Evolutionary conservation across 2,888 invertebrate genomes (phyloP), one percentile per base, ranked within the genome.

Genomic region (Stenotaenia linearis): DNA sequence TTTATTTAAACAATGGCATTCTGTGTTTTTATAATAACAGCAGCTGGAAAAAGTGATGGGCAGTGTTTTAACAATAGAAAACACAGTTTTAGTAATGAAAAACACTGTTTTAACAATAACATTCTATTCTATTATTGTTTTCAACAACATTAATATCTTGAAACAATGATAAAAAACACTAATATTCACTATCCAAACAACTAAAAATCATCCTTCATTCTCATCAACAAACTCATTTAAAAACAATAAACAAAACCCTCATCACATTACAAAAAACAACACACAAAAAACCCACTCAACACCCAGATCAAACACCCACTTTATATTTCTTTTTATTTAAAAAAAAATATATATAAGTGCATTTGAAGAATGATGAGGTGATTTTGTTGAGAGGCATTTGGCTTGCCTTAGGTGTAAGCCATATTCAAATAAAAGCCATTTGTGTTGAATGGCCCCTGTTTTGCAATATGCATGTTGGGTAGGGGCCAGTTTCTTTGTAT

Each of bases 391-490:
- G 56, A 56, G 23, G 56, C 56, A 56, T 56, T 23, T 40, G 40
- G 56, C 56, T 56, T 56, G 56, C 56, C 56, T 21, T 56, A 56
- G 56, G 56, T 56, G 56, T 56, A 56, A 56, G 56, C 56, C 56
- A 56, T 56, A 56, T 56, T 56, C 56, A 56, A 56, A 56, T 56
- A 56, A 56, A 56, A 56, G 56, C 56, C 56, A 56, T 56, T 56
- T 56, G 56, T 56, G 56, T 56, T 56, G 56, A 56, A 56, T 56
- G 56, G 56, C 21, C 56, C 10, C 23, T 18, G 40, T 40, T 23
- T 56, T 56, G 56, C 56, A 56, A 56, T 56, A 56, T 56, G 56
- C 56, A 56, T 56, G 56, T 56, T 56, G 56, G 56, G 56, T 56
- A 18, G 56, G 56, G 56, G 56, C 21, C 56, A 56, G 56, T 56